Conservation (phyloP, 2,797 vertebrate species). For the Sebastes trivittatus region DNA sequence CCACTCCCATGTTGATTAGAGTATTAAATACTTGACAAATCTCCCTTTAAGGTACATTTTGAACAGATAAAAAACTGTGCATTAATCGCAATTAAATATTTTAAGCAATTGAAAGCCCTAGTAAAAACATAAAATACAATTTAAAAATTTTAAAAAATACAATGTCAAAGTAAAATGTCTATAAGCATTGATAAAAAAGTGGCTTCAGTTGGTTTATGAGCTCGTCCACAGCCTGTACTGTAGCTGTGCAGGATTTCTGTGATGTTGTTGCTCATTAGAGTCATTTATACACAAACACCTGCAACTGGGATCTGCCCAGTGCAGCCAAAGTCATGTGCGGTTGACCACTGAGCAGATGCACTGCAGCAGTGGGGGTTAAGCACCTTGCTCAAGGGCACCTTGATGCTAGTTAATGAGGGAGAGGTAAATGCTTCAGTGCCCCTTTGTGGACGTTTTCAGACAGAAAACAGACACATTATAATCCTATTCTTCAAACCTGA, state of each 20-base stretch:
- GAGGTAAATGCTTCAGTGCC: neutral
- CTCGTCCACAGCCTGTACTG: neutral
- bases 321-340: constrained; percentile 21
- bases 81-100: too few relatives aligned
- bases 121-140: too few relatives aligned
- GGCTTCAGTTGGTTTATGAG: neutral
- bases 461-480: neutral
- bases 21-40: too few relatives aligned
- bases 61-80: too few relatives aligned
- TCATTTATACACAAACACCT: neutral
- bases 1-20: too few relatives aligned
- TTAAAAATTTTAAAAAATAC: too few relatives aligned
- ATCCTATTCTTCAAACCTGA: neutral
- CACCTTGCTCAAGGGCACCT: constrained; percentile 65
- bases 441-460: neutral
- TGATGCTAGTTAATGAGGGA: constrained; percentile 21
- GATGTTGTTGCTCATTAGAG: constrained; percentile 26
- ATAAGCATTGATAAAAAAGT: neutral
- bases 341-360: constrained; percentile 55
- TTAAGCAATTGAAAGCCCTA: too few relatives aligned
- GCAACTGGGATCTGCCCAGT: constrained; percentile 10
- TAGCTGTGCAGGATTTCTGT: neutral
- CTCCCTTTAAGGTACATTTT: too few relatives aligned
- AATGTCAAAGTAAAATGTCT: neutral
- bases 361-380: constrained; percentile 36